Evolutionary conservation across 2,888 invertebrate species (phyloP), one percentile per base, ranked within the genome.

Genomic region (Glaucopsyche alexis): DNA sequence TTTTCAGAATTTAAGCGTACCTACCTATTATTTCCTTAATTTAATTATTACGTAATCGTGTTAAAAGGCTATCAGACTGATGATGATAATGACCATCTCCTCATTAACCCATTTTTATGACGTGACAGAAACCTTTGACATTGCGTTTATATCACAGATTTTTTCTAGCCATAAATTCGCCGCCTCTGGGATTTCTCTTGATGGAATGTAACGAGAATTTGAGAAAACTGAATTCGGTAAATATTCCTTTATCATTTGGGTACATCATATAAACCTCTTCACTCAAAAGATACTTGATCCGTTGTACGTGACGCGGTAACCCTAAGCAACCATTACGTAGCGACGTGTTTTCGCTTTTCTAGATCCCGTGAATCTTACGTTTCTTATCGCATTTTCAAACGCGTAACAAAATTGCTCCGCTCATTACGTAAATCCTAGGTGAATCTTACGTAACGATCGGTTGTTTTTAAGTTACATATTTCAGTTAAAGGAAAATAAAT

Each of bases 281-380:
- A 13, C 71, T 71, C 71, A 75, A 60, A 75, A 73, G 60, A 73
- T 71, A 71, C 73, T 71, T 60, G 73, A 71, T 75, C 64, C 73
- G 73, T 29, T 29, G 60, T 64, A 75, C 69, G 73, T 72, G 73
- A 73, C 73, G 72, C 69, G 69, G 75, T 71, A 71, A 75, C 47
- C 64, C 71, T 69, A 60, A 50, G 69, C 75, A 73, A 52, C 71
- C 50, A 69, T 72, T 72, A 66, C 47, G 66, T 47, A 42, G 50
- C 49, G 55, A 55, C 47, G 71, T 66, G 55, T 67, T 73, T 74
- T 67, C 65, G 49, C 47, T 49, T 8, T 29, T 14, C 19, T 16
- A 67, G n/a, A 69, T 49, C 29, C 67, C 69, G 5, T 49, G 29
- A 69, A 47, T 45, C 69, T 69, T 60, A 47, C 49, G 14, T 69